Evolutionary conservation across 2,888 invertebrate genomes (phyloP).

Genomic region (Rhagium mordax): DNA sequence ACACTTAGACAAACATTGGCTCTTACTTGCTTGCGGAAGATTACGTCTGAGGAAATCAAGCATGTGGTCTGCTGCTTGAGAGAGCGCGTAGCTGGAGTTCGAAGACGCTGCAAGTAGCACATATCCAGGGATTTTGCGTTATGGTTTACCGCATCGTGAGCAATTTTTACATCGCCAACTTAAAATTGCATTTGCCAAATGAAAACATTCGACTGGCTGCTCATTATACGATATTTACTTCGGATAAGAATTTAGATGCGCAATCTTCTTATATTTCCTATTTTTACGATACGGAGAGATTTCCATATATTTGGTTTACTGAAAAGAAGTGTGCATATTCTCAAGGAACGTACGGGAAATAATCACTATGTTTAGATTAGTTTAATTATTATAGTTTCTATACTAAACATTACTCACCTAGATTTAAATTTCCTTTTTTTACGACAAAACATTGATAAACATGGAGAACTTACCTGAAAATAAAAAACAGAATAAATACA

Average conservation of each 20-base stretch:
- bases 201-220: slow-evolving; percentile 23
- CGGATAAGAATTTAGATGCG: not conserved
- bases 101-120: not conserved
- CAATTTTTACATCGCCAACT: slow-evolving; percentile 17
- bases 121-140: slow-evolving; percentile 16
- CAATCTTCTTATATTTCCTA: not conserved
- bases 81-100: not conserved
- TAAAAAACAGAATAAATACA: too few relatives aligned
- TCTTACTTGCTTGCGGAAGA: slow-evolving; percentile 39
- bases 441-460: too few relatives aligned
- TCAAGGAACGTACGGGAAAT: not conserved
- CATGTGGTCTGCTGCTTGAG: slow-evolving; percentile 33
- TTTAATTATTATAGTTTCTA: too few relatives aligned
- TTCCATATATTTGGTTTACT: not conserved
- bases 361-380: not conserved
- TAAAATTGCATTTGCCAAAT: slow-evolving; percentile 20
- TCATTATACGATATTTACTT: slow-evolving; percentile 19
- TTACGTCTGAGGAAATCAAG: slow-evolving; percentile 31
- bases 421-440: too few relatives aligned
- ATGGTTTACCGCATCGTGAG: slow-evolving; percentile 10
- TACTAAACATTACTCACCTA: too few relatives aligned
- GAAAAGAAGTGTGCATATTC: not conserved
- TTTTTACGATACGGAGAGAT: not conserved
- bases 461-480: too few relatives aligned
- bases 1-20: slow-evolving; percentile 43